Conservation (phyloP, 2,797 vertebrate species). For the Gymnoscopelus braueri region DNA sequence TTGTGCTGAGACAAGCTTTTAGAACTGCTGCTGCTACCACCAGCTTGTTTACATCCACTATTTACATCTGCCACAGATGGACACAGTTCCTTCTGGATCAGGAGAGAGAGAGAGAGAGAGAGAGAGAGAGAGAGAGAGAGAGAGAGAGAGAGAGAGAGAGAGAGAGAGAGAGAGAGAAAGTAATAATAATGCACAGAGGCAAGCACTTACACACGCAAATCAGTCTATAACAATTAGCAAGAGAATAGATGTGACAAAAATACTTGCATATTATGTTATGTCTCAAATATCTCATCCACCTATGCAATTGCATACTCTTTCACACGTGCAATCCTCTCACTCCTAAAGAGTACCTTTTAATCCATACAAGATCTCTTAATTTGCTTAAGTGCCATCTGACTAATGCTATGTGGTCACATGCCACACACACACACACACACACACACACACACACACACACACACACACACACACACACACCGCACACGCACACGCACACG, state of each 20-base stretch:
- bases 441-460: conserved; percentile 3
- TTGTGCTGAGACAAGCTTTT: conserved; percentile 3
- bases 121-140: neutral
- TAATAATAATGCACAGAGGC: neutral
- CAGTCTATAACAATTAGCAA: too few relatives aligned
- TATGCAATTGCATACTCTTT: conserved; percentile 34
- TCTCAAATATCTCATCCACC: conserved; percentile 34
- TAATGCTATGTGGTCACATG: conserved; percentile 35
- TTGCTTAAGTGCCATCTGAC: conserved; percentile 79
- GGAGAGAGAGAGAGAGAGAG: neutral
- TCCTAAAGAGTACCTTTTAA: conserved; percentile 60
- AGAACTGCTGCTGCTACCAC: conserved; percentile 24
- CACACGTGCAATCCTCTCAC: conserved; percentile 60
- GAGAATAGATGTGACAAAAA: too few relatives aligned
- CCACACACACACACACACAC: conserved; percentile 8
- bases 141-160: neutral
- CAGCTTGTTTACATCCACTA: conserved; percentile 34
- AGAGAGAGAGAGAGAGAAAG: neutral
- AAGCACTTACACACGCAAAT: too few relatives aligned
- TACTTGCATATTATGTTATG: conserved; percentile 2
- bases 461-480: conserved; percentile 32
- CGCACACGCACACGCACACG: conserved; percentile 18
- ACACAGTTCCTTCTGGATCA: conserved; percentile 44
- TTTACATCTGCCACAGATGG: conserved; percentile 17
- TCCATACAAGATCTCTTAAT: conserved; percentile 79